These are phyloP conservation scores for Elgaria multicarinata DNA, from an alignment of 2,113 vertebrate genomes.

Conservation along the genomic window DNA sequence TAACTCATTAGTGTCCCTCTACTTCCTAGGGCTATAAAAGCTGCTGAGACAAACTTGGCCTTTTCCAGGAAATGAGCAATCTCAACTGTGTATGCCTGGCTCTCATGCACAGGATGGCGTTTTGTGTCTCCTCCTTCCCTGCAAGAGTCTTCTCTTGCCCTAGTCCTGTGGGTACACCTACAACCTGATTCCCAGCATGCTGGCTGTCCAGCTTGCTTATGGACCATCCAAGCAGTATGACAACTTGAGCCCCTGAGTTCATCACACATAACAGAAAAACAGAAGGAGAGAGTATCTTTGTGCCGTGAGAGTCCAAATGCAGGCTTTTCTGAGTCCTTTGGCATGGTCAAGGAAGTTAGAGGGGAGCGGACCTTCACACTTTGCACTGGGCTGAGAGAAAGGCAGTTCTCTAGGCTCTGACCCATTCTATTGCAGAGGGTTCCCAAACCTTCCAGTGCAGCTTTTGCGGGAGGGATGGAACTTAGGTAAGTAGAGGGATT, in stretches of 20 bases:
- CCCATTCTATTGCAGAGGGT: background rate
- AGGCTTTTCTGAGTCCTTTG: no score
- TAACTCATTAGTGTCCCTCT: background rate
- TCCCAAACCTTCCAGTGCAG: background rate
- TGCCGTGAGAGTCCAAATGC: no score
- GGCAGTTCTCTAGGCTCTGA: no score
- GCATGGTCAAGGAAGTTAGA: background rate
- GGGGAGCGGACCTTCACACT: background rate
- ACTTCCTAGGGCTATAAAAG: background rate
- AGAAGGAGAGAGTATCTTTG: no score
- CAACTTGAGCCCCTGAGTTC: no score
- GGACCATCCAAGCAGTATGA: background rate
- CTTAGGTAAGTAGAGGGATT: background rate
- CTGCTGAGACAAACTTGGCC: background rate
- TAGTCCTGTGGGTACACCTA: background rate
- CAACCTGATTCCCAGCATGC: background rate
- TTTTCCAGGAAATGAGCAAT: background rate
- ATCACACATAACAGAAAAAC: no score
- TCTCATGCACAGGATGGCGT: background rate
- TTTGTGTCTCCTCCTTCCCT: background rate
- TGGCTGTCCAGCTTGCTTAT: background rate
- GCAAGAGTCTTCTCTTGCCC: background rate
- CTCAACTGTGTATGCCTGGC: background rate
- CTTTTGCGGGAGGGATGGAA: background rate
- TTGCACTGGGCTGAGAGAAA: background rate